Conservation (phyloP, 2,888 invertebrate genomes). For the Oconnorella tubifera region DNA sequence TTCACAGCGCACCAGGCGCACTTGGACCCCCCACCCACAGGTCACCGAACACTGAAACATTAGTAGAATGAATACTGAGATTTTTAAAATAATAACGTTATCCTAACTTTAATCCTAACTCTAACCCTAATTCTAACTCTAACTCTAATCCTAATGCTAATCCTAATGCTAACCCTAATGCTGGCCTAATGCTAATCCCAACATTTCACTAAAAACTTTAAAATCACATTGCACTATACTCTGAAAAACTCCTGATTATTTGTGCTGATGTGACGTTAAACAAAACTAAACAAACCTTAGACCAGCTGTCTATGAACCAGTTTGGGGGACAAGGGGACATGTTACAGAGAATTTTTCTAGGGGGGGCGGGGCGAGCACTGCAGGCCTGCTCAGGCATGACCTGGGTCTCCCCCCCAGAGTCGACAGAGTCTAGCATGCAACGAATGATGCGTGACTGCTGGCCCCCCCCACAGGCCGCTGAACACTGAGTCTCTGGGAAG, state of each 20-base stretch:
- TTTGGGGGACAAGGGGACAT: slow-evolving; percentile 85
- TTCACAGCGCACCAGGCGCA: slow-evolving; percentile 74
- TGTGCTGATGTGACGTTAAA: no score
- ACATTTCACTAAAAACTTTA: no score
- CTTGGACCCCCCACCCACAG: slow-evolving; percentile 72
- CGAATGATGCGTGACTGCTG: slow-evolving; percentile 83
- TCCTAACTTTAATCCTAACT: no score
- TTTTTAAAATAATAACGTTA: no score
- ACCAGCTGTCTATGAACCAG: slow-evolving; percentile 85
- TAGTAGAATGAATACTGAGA: background rate
- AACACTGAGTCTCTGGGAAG: slow-evolving; percentile 83
- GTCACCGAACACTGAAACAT: slow-evolving; percentile 79
- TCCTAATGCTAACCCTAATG: no score
- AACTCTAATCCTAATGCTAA: no score
- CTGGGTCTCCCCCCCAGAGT: slow-evolving; percentile 66
- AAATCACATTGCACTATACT: no score
- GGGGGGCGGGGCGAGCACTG: slow-evolving; percentile 83
- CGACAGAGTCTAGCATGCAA: slow-evolving; percentile 59
- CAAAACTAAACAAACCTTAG: slow-evolving; percentile 73
- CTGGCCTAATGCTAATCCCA: no score
- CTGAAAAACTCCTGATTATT: no score
- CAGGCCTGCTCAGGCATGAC: slow-evolving; percentile 91
- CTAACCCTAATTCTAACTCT: no score
- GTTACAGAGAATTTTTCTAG: slow-evolving; percentile 78
- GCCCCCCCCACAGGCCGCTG: slow-evolving; percentile 89